These are phyloP conservation scores for Eilema sororculum DNA, from an alignment of 2,888 invertebrate species.

Conservation along the genomic window DNA sequence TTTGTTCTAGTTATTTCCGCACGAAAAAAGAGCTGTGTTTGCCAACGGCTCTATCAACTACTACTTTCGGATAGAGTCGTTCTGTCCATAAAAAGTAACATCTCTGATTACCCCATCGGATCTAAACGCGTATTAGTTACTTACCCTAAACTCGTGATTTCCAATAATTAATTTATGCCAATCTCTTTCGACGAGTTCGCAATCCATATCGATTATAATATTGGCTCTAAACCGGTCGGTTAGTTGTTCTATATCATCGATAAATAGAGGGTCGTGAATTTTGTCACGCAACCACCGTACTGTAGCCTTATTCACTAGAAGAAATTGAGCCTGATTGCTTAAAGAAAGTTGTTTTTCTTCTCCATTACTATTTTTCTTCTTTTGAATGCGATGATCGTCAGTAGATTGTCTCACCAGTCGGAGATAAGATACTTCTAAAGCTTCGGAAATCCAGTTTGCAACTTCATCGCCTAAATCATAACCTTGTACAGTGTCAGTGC, in stretches of 20 bases:
- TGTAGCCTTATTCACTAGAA: conserved; percentile 93
- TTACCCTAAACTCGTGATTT: conserved; percentile 88
- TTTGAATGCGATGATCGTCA: conserved; percentile 68
- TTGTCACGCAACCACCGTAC: conserved; percentile 90
- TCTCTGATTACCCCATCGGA: too few species aligned
- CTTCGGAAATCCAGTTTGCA: conserved; percentile 93
- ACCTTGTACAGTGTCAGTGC: conserved; percentile 92
- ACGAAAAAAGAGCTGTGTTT: too few species aligned
- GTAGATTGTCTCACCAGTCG: conserved; percentile 89
- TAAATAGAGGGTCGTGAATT: conserved; percentile 84
- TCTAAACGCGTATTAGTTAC: conserved; percentile 1
- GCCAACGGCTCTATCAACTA: too few species aligned
- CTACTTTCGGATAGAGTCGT: too few species aligned
- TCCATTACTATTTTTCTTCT: conserved; percentile 64
- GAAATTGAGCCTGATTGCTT: conserved; percentile 94
- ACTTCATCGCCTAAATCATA: conserved; percentile 94
- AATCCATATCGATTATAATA: conserved; percentile 91
- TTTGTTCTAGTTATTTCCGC: too few species aligned
- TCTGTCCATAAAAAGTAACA: too few species aligned
- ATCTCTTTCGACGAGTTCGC: conserved; percentile 92
- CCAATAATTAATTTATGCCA: conserved; percentile 91
- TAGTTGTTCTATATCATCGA: conserved; percentile 87
- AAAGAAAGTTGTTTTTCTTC: conserved; percentile 84
- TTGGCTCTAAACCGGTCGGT: conserved; percentile 96
- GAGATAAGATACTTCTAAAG: conserved; percentile 89